Evolutionary conservation across 2,113 vertebrate species (phyloP), one percentile per base, ranked within the genome.

Genomic region (Lepus timidus): DNA sequence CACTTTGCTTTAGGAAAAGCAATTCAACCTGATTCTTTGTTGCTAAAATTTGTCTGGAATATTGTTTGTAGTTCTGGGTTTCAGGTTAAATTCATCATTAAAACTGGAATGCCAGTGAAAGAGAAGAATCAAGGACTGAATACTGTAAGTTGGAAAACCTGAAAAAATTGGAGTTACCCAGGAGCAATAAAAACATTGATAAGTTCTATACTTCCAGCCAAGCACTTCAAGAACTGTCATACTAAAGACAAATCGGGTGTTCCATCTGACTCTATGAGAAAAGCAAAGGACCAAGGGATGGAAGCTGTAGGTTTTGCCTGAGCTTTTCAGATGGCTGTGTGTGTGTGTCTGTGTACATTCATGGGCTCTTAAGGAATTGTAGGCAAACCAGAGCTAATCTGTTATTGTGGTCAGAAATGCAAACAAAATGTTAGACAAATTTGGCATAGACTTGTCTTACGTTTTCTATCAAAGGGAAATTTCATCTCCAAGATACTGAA

Each of bases 1-100:
- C 13, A 71, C 17, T 78, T 79, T 27, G 74, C 68, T 94, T 75
- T 67, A 84, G 89, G 22, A 64, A 88, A 67, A 62, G 7, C 25
- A 33, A 51, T 39, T 49, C 7, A 75, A 16, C 1, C 39, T 91
- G 33, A 82, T 17, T 71, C 16, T 86, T 62, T 86, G 31, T 31
- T 79, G 64, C 27, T 68, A 88, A 79, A 52, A 8, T 51, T 23
- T 55, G 22, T 5, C 1, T 81, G 16, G 33, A 55, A 67, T 51
- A 92, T 4, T 12, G 4, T n/a, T 10, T 44, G 16, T 64, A 64
- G 33, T 87, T 93, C 44, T 88, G 55, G 52, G 9, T 29, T 20
- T 85, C 36, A 22, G 13, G 74, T 94, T 91, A 92, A 88, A 93
- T 71, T 83, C 9, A 88, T 19, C 51, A 17, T 78, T 80, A 44